These are phyloP conservation scores for Mormoops blainvillei DNA, from an alignment of 2,113 vertebrate genomes.

Conservation along the genomic window DNA sequence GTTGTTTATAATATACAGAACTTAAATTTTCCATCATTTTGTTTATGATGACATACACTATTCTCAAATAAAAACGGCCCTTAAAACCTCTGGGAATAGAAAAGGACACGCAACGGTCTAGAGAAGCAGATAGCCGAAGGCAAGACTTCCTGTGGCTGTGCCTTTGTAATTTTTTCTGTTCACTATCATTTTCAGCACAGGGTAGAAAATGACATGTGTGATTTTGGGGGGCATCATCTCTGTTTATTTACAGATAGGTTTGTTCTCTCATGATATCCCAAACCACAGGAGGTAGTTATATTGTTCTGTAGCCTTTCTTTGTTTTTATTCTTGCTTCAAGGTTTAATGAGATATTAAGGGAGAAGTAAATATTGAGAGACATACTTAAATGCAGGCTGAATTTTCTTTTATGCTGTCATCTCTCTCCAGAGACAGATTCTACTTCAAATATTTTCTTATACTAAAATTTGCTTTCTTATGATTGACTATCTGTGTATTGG, in stretches of 20 bases:
- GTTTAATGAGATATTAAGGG: constrained; percentile 59
- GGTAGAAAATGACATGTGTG: background rate
- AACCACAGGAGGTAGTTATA: background rate
- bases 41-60: constrained; percentile 57
- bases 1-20: background rate
- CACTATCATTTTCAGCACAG: background rate
- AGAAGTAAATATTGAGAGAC: constrained; percentile 43
- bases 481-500: background rate
- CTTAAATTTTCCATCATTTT: background rate
- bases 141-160: background rate
- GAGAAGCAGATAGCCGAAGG: background rate
- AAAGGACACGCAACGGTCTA: background rate
- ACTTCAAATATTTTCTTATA: constrained; percentile 38
- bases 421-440: constrained; percentile 13
- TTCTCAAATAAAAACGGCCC: constrained; percentile 53
- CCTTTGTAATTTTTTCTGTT: background rate
- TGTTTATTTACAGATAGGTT: constrained; percentile 19
- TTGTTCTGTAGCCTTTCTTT: constrained; percentile 21
- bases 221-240: constrained; percentile 13
- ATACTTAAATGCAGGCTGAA: background rate
- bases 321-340: constrained; percentile 46
- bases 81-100: background rate
- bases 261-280: constrained; percentile 4
- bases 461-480: constrained; percentile 42
- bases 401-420: constrained; percentile 23